These are phyloP conservation scores for Acanthopleura granulata DNA, from an alignment of 2,888 invertebrate genomes.

Conservation along the genomic window DNA sequence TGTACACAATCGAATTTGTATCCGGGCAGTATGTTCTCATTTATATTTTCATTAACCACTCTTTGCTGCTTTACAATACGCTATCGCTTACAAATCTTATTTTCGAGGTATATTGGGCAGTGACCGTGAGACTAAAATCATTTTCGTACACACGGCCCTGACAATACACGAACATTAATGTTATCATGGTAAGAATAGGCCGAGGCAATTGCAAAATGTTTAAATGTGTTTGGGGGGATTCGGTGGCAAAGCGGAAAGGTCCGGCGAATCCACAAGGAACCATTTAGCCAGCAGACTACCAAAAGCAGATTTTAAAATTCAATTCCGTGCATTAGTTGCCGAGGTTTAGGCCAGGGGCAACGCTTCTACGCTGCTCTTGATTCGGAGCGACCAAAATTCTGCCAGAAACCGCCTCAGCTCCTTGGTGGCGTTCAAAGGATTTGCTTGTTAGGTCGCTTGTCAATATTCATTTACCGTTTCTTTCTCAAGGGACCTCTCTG, in stretches of 20 bases:
- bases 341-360: background rate
- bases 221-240: conserved; percentile 57
- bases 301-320: conserved; percentile 49
- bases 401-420: conserved; percentile 5
- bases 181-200: conserved; percentile 40
- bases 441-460: conserved; percentile 25
- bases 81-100: conserved; percentile 42
- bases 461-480: conserved; percentile 24
- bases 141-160: conserved; percentile 50
- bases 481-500: conserved; percentile 19
- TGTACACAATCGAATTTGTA: background rate
- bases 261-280: conserved; percentile 36
- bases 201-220: conserved; percentile 52
- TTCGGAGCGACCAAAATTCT: conserved; percentile 2
- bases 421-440: conserved; percentile 26
- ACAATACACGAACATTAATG: conserved; percentile 57
- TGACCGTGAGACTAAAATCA: conserved; percentile 58
- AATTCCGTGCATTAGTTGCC: conserved; percentile 48
- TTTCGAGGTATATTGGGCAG: conserved; percentile 37
- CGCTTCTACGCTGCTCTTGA: too few relatives aligned
- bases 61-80: background rate
- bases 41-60: conserved; percentile 5
- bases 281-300: conserved; percentile 38
- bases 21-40: conserved; percentile 5
- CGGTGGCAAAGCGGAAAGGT: conserved; percentile 43